A percentile compares a stretch with the other conserved stretches of the same genome.
These are phyloP conservation scores for Taphrorychus bicolor DNA, from an alignment of 2,888 invertebrate species.

Conservation along the genomic window DNA sequence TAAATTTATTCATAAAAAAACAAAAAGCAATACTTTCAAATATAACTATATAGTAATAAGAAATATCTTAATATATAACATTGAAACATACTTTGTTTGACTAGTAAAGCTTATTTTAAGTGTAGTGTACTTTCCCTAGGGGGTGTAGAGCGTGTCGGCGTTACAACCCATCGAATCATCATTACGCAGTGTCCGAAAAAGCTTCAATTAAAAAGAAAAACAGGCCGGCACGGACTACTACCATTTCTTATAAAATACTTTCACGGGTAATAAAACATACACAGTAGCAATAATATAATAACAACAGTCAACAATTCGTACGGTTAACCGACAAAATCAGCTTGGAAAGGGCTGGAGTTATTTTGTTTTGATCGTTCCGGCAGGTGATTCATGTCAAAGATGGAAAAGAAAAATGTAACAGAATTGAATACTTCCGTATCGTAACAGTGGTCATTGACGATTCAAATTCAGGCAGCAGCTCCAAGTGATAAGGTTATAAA, in stretches of 20 bases:
- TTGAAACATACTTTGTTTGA: conserved; percentile 56
- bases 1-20: conserved; percentile 59
- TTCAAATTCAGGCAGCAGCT: no score
- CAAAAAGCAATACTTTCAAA: conserved; percentile 55
- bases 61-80: conserved; percentile 53
- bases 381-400: no score
- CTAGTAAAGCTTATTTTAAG: conserved; percentile 57
- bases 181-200: neutral
- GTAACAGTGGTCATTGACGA: no score
- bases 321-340: no score
- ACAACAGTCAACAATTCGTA: conserved; percentile 25
- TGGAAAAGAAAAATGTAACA: no score
- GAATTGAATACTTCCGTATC: no score
- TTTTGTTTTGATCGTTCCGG: no score
- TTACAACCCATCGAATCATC: neutral
- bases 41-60: conserved; percentile 57
- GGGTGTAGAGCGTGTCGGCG: conserved; percentile 5
- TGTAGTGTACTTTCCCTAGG: conserved; percentile 46
- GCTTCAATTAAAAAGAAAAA: neutral
- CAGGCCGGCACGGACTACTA: conserved; percentile 6
- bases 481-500: no score
- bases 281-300: neutral
- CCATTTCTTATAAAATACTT: conserved; percentile 2
- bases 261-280: neutral
- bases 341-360: no score